Evolutionary conservation across 2,888 invertebrate species (phyloP).

Genomic region (Cephus runcator): DNA sequence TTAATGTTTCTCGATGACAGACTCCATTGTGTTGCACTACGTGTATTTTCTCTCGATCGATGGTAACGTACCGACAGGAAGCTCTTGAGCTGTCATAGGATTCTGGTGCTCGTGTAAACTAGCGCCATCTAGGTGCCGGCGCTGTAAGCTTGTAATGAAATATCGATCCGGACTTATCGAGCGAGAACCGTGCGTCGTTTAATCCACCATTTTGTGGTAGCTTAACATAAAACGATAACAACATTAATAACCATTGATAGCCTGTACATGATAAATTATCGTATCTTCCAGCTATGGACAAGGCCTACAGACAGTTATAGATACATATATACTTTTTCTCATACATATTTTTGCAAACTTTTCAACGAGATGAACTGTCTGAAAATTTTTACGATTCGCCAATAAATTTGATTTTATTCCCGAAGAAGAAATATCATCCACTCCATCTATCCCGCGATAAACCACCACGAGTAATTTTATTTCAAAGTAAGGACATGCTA

Average conservation of each 20-base stretch:
- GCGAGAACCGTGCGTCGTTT: neutral
- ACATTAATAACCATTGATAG: too few species aligned
- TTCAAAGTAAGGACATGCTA: neutral
- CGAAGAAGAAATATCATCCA: neutral
- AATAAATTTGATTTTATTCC: neutral
- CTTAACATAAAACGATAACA: too few species aligned
- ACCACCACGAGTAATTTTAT: neutral
- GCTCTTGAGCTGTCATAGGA: slow-evolving; percentile 9
- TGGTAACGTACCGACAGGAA: slow-evolving; percentile 48
- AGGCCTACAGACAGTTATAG: neutral
- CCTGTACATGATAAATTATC: neutral
- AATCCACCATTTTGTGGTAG: neutral
- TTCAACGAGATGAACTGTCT: neutral
- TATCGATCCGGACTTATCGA: slow-evolving; percentile 33
- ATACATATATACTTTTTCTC: neutral
- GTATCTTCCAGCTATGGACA: neutral
- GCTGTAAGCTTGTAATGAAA: slow-evolving; percentile 28
- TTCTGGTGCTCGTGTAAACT: slow-evolving; percentile 21
- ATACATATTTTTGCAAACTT: neutral
- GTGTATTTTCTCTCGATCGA: neutral
- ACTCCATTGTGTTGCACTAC: neutral
- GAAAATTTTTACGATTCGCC: neutral
- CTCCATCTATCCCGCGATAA: neutral
- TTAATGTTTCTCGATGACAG: neutral
- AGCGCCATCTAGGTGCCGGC: slow-evolving; percentile 39